Evolutionary conservation across 2,888 invertebrate species (phyloP).

Genomic region (Allophyes oxyacanthae): DNA sequence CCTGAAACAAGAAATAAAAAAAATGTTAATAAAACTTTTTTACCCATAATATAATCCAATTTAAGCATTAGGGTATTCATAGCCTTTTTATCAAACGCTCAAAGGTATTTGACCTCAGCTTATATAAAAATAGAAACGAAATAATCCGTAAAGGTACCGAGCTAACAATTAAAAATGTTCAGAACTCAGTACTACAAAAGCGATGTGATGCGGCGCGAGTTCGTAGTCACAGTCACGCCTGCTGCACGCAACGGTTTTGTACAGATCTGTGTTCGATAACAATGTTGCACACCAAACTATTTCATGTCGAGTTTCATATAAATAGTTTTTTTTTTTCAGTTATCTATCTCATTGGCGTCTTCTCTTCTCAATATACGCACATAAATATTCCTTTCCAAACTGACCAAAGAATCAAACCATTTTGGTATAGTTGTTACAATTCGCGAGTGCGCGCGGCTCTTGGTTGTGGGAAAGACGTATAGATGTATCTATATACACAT

Average conservation of each 20-base stretch:
- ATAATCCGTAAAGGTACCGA: slow-evolving; percentile 12
- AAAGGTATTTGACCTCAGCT: slow-evolving; percentile 3
- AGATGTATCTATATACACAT: too few relatives aligned
- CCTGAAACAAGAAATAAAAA: slow-evolving; percentile 66
- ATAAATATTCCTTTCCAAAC: too few relatives aligned
- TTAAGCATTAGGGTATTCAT: too few relatives aligned
- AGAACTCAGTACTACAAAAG: slow-evolving; percentile 14
- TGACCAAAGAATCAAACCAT: too few relatives aligned
- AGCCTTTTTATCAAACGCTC: background rate
- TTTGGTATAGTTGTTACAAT: too few relatives aligned
- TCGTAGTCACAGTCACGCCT: slow-evolving; percentile 33
- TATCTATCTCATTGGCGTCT: too few relatives aligned
- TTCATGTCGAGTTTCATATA: slow-evolving; percentile 12
- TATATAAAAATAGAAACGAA: slow-evolving; percentile 10
- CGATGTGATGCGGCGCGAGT: slow-evolving; percentile 15
- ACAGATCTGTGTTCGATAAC: slow-evolving; percentile 36
- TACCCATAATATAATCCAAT: too few relatives aligned
- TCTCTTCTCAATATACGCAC: too few relatives aligned
- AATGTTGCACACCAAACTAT: slow-evolving; percentile 9
- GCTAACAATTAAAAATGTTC: slow-evolving; percentile 38
- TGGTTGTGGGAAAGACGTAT: too few relatives aligned
- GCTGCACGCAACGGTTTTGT: slow-evolving; percentile 37
- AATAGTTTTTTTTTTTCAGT: too few relatives aligned
- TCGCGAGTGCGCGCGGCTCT: too few relatives aligned
- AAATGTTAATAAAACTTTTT: too few relatives aligned